These are phyloP conservation scores for Hyposmocoma kahamanoa DNA, from an alignment of 1,140 invertebrate genomes.

Conservation along the genomic window DNA sequence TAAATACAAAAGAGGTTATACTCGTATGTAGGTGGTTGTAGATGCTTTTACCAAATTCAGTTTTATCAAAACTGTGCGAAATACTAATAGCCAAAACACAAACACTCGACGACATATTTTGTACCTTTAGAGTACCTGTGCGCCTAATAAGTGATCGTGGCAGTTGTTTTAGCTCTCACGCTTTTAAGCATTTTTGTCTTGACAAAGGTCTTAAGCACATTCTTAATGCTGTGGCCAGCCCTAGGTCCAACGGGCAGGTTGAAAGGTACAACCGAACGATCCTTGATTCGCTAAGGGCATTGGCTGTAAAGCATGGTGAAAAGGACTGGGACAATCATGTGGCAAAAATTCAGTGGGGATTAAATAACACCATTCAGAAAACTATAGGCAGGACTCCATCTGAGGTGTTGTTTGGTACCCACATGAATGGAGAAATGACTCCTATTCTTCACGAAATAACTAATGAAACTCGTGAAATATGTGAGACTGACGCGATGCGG, in stretches of 20 bases:
- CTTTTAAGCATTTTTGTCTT: constrained; percentile 1
- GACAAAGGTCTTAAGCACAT: constrained; percentile 3
- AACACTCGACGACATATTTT: constrained; percentile 7
- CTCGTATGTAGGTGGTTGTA: constrained; percentile 6
- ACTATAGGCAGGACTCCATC: neutral
- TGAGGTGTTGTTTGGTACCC: neutral
- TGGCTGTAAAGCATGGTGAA: neutral
- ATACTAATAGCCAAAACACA: neutral
- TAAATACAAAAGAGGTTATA: constrained; percentile 13
- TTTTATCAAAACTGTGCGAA: constrained; percentile 20
- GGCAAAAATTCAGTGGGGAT: neutral
- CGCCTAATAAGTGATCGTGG: constrained; percentile 1
- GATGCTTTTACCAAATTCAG: constrained; percentile 30
- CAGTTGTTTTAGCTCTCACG: constrained; percentile 1
- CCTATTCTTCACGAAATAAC: neutral
- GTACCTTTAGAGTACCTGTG: neutral
- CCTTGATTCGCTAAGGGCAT: neutral
- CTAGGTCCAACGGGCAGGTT: neutral
- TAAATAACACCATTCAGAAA: constrained; percentile 3
- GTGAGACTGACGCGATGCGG: neutral
- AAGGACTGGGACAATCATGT: neutral
- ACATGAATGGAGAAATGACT: neutral
- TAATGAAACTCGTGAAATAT: neutral
- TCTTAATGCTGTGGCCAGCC: constrained; percentile 2
- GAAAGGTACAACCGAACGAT: constrained; percentile 1